Percentiles rank a stretch among this genome's conserved stretches.
These are phyloP conservation scores for Lasioglossum oenotherae DNA, from an alignment of 2,888 invertebrate genomes.

Conservation along the genomic window DNA sequence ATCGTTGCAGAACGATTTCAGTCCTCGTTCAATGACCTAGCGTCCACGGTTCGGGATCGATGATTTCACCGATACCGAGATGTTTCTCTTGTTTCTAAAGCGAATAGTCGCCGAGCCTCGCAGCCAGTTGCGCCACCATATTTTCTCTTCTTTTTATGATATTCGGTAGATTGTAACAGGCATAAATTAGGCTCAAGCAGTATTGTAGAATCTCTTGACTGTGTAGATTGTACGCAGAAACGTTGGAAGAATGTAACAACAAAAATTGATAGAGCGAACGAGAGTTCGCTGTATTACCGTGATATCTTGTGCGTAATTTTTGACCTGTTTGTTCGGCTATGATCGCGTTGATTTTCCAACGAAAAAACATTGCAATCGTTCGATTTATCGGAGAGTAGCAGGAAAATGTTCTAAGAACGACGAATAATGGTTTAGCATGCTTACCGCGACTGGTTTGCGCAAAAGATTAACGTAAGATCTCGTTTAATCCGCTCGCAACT, in stretches of 20 bases:
- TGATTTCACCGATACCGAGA: neutral
- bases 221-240: too few relatives aligned
- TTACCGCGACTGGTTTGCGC: neutral
- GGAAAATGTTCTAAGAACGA: neutral
- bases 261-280: too few relatives aligned
- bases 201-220: too few relatives aligned
- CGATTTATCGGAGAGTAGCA: neutral
- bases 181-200: too few relatives aligned
- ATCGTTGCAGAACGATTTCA: neutral
- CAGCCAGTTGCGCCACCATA: neutral
- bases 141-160: neutral
- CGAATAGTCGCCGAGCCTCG: neutral
- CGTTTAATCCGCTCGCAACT: neutral
- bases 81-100: neutral
- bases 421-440: neutral
- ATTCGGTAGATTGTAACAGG: neutral
- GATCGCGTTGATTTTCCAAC: neutral
- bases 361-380: neutral
- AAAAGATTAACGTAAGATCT: neutral
- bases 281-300: too few relatives aligned
- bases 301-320: too few relatives aligned
- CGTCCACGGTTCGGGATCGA: neutral
- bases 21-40: neutral
- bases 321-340: neutral
- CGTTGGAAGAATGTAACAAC: too few relatives aligned